Evolutionary conservation across 2,113 vertebrate genomes (phyloP).

Genomic region (Acrocephalus kingi): DNA sequence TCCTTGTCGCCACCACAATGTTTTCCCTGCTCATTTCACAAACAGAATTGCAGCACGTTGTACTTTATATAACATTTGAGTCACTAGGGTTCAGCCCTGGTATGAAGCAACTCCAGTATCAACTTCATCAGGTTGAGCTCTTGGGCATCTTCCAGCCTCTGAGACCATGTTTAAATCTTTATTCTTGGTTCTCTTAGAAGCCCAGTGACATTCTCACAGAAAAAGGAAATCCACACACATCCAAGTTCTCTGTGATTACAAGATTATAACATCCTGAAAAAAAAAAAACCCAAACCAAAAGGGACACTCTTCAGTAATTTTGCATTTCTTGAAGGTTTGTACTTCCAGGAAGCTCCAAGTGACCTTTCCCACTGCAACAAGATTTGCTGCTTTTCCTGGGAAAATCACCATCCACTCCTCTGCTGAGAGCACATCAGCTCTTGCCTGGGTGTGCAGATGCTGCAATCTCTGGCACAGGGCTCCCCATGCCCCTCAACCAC

Average conservation of each 20-base stretch:
- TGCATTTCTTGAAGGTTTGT: not conserved
- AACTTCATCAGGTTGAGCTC: not conserved
- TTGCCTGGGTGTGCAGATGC: accelerated
- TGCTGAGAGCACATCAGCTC: not conserved
- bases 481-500: not conserved
- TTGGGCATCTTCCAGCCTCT: not conserved
- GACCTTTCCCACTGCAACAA: not conserved
- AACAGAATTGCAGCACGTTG: not conserved
- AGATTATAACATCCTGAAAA: not conserved
- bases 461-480: accelerated
- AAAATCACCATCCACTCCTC: not conserved
- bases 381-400: not conserved
- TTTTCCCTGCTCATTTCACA: not conserved
- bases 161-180: not conserved
- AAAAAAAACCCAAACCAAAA: not conserved
- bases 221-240: accelerated
- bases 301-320: not conserved
- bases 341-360: not conserved
- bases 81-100: not conserved
- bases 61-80: not conserved
- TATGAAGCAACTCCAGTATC: not conserved
- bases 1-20: not conserved
- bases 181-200: not conserved
- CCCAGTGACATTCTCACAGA: not conserved
- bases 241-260: not conserved